phyloP scores from a whole-genome alignment of 2,113 vertebrate genomes.

The Myanophis thanlyinensis region DNA sequence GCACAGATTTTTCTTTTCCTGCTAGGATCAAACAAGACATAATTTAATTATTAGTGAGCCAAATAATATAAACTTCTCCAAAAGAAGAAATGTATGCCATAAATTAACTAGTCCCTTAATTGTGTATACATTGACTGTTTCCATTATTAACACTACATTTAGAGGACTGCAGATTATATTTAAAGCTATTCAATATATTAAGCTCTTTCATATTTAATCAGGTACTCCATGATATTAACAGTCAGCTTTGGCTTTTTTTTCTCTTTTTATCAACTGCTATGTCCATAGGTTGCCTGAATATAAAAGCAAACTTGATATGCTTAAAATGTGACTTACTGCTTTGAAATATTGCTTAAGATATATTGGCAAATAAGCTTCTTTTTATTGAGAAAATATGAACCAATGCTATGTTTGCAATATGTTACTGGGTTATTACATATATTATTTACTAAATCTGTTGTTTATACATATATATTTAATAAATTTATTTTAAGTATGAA shows the following conservation, averaged over 20 bases:
- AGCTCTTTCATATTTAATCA: constrained; percentile 6
- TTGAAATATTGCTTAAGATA: not conserved
- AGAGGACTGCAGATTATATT: not conserved
- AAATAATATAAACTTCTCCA: constrained; percentile 14
- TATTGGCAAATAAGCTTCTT: not conserved
- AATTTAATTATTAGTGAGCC: not conserved
- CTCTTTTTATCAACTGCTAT: not conserved
- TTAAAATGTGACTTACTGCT: not conserved
- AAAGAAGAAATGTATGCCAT: not conserved
- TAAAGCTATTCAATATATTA: constrained; percentile 15
- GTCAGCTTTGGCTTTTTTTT: constrained; percentile 5
- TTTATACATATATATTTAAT: not conserved
- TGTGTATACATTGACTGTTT: not conserved
- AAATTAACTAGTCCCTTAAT: not conserved
- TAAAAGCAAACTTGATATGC: not conserved
- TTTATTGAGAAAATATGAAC: not conserved
- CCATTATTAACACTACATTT: not conserved
- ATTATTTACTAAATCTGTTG: not conserved
- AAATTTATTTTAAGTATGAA: not conserved
- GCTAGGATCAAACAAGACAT: no score
- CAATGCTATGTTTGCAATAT: not conserved
- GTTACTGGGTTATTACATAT: not conserved
- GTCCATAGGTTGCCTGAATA: not conserved
- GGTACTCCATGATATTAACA: constrained; percentile 22
- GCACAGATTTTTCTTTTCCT: not conserved